Base-by-base conservation (phyloP, 1,140 invertebrate species). In the Phymorhynchus buccinoides region DNA sequence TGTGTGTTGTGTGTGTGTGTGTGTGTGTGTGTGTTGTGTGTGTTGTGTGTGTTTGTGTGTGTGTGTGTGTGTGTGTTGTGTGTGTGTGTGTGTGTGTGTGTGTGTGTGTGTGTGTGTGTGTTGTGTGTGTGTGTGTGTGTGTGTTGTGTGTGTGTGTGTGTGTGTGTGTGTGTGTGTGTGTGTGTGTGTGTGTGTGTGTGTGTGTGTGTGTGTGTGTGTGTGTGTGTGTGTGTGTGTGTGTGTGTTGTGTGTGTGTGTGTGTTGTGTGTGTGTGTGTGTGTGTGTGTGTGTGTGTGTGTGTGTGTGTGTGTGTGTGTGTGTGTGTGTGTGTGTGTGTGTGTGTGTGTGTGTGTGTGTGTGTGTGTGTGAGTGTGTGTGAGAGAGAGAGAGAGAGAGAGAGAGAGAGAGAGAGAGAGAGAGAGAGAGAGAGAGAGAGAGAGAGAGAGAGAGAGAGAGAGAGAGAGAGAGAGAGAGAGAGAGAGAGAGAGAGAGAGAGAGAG, bases 1-100 rank as follows among this genome's bases (percentile, higher is more conserved):
- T n/a, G n/a, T n/a, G n/a, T n/a, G n/a, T n/a, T 75, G 71, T 75
- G 71, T 75, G 71, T 75, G 71, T 75, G 71, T 75, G 71, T 41
- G 71, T 75, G 71, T 41, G 71, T 75, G 71, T 41, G 71, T 75
- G 71, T 41, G 71, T n/a, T n/a, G n/a, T n/a, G n/a, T n/a, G n/a
- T n/a, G n/a, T n/a, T n/a, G n/a, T n/a, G n/a, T n/a, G n/a, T n/a
- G n/a, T n/a, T n/a, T 75, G 71, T 75, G 71, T 30, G 71, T 75
- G 71, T 41, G 73, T 75, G 73, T 41, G 73, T 75, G 68, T 52
- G 0, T 52, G 48, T 52, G 0, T 62, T 62, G 56, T 62, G 56
- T 62, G 56, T 62, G 56, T 62, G 56, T 62, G 56, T 62, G 56
- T 62, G 56, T 62, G 56, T 62, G 56, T 62, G 56, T 62, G 56